Conservation (phyloP, 2,888 invertebrate genomes). For the Podabrus alpinus region DNA sequence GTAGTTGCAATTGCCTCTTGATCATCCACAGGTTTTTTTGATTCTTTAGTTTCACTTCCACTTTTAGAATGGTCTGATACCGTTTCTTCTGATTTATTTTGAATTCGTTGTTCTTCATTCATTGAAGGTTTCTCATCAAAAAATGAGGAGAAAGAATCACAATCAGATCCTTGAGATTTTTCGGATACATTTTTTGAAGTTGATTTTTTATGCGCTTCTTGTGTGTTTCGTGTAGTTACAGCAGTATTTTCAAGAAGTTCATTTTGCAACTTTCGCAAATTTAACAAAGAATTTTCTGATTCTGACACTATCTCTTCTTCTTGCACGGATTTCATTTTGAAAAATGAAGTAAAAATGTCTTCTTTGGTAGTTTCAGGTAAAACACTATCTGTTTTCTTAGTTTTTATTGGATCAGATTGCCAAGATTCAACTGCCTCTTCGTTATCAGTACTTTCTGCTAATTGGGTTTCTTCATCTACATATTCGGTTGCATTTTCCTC, state of each 20-base stretch:
- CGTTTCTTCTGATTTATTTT: too few species aligned
- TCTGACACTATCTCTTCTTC: not conserved
- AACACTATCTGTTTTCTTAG: not conserved
- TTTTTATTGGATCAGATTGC: not conserved
- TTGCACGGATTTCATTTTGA: not conserved
- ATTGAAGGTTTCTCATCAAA: not conserved
- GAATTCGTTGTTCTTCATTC: not conserved
- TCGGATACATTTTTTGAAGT: not conserved
- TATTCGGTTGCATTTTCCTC: not conserved
- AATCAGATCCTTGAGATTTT: not conserved
- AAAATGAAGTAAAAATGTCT: not conserved
- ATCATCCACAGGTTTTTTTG: too few species aligned
- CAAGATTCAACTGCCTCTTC: not conserved
- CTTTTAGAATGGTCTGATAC: too few species aligned
- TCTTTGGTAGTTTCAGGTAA: not conserved
- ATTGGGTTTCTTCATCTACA: not conserved
- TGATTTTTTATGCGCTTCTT: not conserved
- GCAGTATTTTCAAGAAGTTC: not conserved
- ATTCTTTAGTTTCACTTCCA: too few species aligned
- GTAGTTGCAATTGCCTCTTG: not conserved
- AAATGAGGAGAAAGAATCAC: not conserved
- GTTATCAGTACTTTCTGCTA: not conserved
- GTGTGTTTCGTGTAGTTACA: not conserved
- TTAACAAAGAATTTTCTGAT: not conserved
- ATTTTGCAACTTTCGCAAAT: not conserved